Base-by-base conservation (phyloP, 2,113 vertebrate genomes). In the Hypomesus transpacificus region DNA sequence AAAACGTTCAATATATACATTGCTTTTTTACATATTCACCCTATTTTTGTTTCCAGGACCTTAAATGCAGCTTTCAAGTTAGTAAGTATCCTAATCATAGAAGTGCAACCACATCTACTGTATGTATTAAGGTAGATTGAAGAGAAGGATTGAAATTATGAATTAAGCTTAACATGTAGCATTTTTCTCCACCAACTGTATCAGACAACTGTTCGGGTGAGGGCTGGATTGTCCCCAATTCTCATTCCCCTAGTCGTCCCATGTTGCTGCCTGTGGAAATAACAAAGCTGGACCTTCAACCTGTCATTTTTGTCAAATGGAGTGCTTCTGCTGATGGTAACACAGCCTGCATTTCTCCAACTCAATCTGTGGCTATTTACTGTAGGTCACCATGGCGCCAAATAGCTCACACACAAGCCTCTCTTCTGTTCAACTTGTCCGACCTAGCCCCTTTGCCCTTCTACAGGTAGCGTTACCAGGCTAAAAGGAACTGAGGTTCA, bases 171-270 rank as follows among this genome's bases (percentile, higher is more conserved):
- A 63, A 34, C 18, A 63, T 6, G 9, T 3, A 11, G 8, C 28
- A 34, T 63, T 63, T 56, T n/a, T 28, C 28, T 34, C 3, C 14
- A 34, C 6, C 8, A 31, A 28, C 18, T 78, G n/a, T 69, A 50
- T 51, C 64, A 92, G 89, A 68, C 52, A 84, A 85, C 52, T 92
- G 89, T 70, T 85, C 83, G 57, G 74, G 75, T 3, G 50, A 81
- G 13, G 31, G 1, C 0, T 61, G 17, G 61, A 28, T 70, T 1
- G 61, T 2, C 54, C 28, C 14, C 0, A 57, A 16, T 6, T 0
- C 0, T 0, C 0, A 0, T 0, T 76, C 85, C 14, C 87, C 89
- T 2, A 69, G 4, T 0, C 3, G 26, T 4, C 86, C 85, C 3
- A 13, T 58, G 0, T 77, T 62, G 84, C 17, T 61, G 17, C 1